phyloP scores from a whole-genome alignment of 2,797 vertebrate genomes.

The Enteromius unitaeniatus region DNA sequence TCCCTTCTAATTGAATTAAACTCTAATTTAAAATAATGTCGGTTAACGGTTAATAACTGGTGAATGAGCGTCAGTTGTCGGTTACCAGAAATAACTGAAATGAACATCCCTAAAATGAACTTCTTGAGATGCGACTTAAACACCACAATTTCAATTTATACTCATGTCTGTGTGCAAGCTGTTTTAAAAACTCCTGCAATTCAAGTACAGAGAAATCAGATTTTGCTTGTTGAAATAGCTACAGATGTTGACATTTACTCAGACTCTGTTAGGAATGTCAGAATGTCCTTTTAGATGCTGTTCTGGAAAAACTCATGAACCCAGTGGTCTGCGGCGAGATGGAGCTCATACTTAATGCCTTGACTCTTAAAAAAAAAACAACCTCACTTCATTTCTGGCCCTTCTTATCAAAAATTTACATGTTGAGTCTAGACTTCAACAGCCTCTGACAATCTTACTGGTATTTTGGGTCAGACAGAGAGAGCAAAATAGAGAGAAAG shows the following conservation, averaged over 20 bases:
- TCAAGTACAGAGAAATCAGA: slow-evolving; percentile 24
- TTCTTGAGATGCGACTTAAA: neutral
- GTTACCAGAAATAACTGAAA: no score
- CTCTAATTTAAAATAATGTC: no score
- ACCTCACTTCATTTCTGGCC: slow-evolving; percentile 80
- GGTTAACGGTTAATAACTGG: no score
- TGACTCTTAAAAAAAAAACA: slow-evolving; percentile 33
- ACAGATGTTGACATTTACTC: slow-evolving; percentile 51
- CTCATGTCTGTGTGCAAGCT: neutral
- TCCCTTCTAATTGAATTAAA: no score
- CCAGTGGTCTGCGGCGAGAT: slow-evolving; percentile 25
- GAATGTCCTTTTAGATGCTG: slow-evolving; percentile 43
- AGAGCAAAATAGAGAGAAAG: slow-evolving; percentile 67
- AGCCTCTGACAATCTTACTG: slow-evolving; percentile 78
- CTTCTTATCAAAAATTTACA: slow-evolving; percentile 83
- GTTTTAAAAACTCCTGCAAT: slow-evolving; percentile 14
- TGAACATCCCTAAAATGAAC: no score
- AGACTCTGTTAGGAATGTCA: slow-evolving; percentile 39
- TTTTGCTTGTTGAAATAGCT: slow-evolving; percentile 17
- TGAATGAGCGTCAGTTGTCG: no score
- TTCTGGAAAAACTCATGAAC: slow-evolving; percentile 37
- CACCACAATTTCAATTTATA: neutral
- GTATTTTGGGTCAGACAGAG: slow-evolving; percentile 78
- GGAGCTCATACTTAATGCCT: slow-evolving; percentile 45
- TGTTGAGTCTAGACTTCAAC: slow-evolving; percentile 80